Base-by-base conservation (phyloP, 2,888 invertebrate genomes). In the Girardia tigrina region DNA sequence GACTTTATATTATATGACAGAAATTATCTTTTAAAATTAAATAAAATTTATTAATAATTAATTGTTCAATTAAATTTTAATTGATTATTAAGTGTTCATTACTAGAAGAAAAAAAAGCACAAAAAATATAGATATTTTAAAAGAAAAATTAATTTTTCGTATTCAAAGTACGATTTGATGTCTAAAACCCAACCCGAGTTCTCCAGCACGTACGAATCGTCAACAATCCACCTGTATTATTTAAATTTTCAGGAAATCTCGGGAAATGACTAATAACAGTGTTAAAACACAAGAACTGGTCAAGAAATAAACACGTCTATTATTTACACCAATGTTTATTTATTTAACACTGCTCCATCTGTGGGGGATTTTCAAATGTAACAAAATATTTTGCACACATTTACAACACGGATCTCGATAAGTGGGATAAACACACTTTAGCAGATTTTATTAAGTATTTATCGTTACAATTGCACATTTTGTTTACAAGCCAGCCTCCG, bases 261-360 rank as follows among this genome's bases (percentile, higher is more conserved):
- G 20, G 56, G n/a, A 56, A 56, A 56, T 56, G 56, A 56, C 56
- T 56, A 56, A 56, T 56, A 20, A 56, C 56, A 56, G 8, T 56
- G 56, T 20, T 56, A 56, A n/a, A 56, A 56, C n/a, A n/a, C 56
- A 56, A 56, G 56, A 56, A 56, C 23, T 56, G 56, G 56, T 56
- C 56, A 56, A 56, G 56, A 56, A 56, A 56, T 56, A 56, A 56
- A 56, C 56, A 56, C 56, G 56, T 56, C 56, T 56, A 56, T 56
- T 56, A 56, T 56, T 20, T 56, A 56, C 56, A 56, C 23, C 56
- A 56, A 56, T 56, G 56, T 56, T 56, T 56, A 56, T 56, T 56
- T 56, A 56, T 56, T 56, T 56, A 56, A 56, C 56, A 56, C 56
- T 56, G 23, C 56, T 56, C 56, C 56, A 56, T 56, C 56, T 56